Base-by-base conservation (phyloP, 2,888 invertebrate species). In the Tetranychus piercei region DNA sequence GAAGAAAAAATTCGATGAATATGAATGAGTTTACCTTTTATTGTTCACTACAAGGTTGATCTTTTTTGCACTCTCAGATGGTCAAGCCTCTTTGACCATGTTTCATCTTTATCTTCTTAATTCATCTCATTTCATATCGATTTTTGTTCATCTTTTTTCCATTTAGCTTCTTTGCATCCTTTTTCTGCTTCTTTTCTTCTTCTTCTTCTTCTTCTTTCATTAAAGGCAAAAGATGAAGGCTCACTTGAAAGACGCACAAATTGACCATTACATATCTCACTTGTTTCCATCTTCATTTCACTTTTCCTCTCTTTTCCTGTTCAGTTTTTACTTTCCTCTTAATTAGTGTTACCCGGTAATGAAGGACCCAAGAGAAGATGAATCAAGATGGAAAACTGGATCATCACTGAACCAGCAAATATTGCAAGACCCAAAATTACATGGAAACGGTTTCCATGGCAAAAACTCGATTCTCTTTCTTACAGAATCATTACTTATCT, bases 331-430 rank as follows among this genome's bases (percentile, higher is more conserved):
- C 55, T 15, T 55, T 55, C 55, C 55, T 55, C 55, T 55, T 55
- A 55, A 55, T 55, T 55, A 55, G 55, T 55, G 55, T 55, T 55
- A 55, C 55, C 15, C 15, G 55, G 55, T 55, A 55, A 55, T 55
- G 55, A 55, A 55, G 55, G 55, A 55, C 55, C 55, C 55, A 55
- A 55, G 55, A 55, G 55, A 55, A 55, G 55, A 55, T 55, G 55
- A 55, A 55, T 55, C 11, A 55, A 55, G 55, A 55, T 55, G 55
- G 15, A 15, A 55, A 55, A 34, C 34, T 34, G 34, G 34, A 34
- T 34, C 34, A 34, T 34, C 34, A 34, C 34, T 34, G 34, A 34
- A 34, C 34, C 34, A 34, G 34, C 34, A 55, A 55, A 55, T 55
- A 55, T 55, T 55, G 11, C 55, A 55, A 55, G 34, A 34, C 34